Base-by-base conservation (phyloP, 2,113 vertebrate species). In the Phalacrocorax aristotelis region DNA sequence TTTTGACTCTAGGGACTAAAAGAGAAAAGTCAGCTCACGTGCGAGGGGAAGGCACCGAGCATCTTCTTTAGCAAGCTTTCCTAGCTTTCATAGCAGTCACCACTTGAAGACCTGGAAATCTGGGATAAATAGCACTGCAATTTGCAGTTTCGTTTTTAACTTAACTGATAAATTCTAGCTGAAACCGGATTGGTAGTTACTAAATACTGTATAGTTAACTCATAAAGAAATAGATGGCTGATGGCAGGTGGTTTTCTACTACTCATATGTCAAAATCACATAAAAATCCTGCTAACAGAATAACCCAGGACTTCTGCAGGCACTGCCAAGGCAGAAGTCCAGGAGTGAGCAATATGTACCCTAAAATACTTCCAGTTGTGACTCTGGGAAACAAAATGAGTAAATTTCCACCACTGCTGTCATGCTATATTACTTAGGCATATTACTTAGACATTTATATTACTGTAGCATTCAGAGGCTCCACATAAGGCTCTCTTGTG, bases 401-500 rank as follows among this genome's bases (percentile, higher is more conserved):
- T 84, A 87, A 65, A 76, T 89, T 94, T 91, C 93, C 74, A 95
- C 83, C 72, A 84, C 61, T 74, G 77, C 89, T 87, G 60, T 94
- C 74, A 79, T 32, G 52, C 65, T 40, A 12, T 87, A 82, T 91
- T 94, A 75, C 79, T 95, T 65, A 52, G 27, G 61, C 68, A 51
- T 46, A 77, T 81, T 89, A 68, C 84, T 87, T 54, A 42, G 61
- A 48, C 32, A 62, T 80, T 90, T 83, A 46, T 55, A 72, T 49
- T 91, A 72, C 77, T 54, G 76, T 2, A 69, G 74, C 65, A 34
- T 84, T 82, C 91, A 79, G 81, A 89, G 58, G 52, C 62, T 89
- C 54, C 49, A 58, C 86, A 91, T 61, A 96, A 97, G 49, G 93
- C 89, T 85, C 62, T 88, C 83, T 77, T 91, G 93, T 94, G 77